Base-by-base conservation (phyloP, 23 tunicate species). In the Halocynthia roretzi region DNA sequence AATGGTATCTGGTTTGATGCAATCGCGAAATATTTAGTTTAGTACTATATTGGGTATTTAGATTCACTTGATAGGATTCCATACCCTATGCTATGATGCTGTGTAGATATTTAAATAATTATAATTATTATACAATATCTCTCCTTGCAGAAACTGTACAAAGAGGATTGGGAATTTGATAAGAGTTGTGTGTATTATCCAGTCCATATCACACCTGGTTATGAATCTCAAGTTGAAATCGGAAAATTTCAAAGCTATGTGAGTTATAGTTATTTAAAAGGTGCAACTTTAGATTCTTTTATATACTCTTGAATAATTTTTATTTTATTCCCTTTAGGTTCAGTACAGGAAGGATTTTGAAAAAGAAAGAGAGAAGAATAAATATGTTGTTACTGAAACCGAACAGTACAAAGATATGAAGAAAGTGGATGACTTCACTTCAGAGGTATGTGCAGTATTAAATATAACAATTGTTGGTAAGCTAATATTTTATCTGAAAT, bases 121-220 rank as follows among this genome's bases (percentile, higher is more conserved):
- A 31, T 31, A 31, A 31, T 0, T 31, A 31, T 31, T 0, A 31
- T 31, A 31, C 44, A 31, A 31, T 31, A 31, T 31, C 44, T 31
- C 4, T 31, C 44, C 44, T 31, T 31, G 21, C 82, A 82, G 86
- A 54, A 11, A n/a, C 70, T 20, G 8, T 82, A 82, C 73, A 82
- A 62, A 76, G 74, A 76, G 22, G 82, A 75, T 75, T 82, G 23
- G 31, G 81, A 76, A 52, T 57, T 80, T 52, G 93, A 85, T 49
- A 96, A 96, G 71, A 74, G 83, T 31, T 12, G 54, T 7, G 83
- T 96, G 56, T 96, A 90, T 56, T 96, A 90, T 60, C 97, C 99
- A 50, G 85, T 90, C 10, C 88, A 86, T 61, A 80, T 96, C n/a
- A 90, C 99, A 7, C 99, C 97, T 19, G 99, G 93, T 12, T 96